Evolutionary conservation across 2,888 invertebrate species (phyloP).

Genomic region (Heterodera filipjevi): DNA sequence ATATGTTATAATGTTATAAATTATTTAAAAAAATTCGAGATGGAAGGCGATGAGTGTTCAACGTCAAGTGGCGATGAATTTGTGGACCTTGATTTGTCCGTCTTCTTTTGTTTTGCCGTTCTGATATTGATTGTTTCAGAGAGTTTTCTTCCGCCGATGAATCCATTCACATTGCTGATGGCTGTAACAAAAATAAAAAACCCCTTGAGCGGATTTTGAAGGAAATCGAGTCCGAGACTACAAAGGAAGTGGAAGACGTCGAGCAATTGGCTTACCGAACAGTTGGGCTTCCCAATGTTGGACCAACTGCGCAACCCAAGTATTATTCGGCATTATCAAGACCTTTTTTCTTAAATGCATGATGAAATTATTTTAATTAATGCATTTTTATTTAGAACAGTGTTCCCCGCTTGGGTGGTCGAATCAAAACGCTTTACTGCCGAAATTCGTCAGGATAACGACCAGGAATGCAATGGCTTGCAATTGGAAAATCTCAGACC

Average conservation of each 20-base stretch:
- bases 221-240: not conserved
- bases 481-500: conserved; percentile 41
- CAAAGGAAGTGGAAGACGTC: not conserved
- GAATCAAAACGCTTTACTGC: conserved; percentile 53
- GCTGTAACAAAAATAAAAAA: not conserved
- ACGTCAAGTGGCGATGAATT: conserved; percentile 23
- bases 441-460: conserved; percentile 34
- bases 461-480: not conserved
- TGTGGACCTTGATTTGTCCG: conserved; percentile 19
- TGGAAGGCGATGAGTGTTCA: not conserved
- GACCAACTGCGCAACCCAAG: not conserved
- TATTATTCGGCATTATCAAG: not conserved
- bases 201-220: not conserved
- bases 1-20: no score
- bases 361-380: not conserved
- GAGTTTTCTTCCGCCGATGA: conserved; percentile 22
- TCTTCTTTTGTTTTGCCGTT: conserved; percentile 1
- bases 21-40: not conserved
- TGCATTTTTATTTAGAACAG: not conserved
- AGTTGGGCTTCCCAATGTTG: not conserved
- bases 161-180: not conserved
- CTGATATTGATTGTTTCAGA: not conserved
- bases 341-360: not conserved
- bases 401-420: conserved; percentile 46
- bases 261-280: not conserved